Evolutionary conservation across 2,888 invertebrate genomes (phyloP), one percentile per base, ranked within the genome.

Genomic region (Drosophila pegasa): DNA sequence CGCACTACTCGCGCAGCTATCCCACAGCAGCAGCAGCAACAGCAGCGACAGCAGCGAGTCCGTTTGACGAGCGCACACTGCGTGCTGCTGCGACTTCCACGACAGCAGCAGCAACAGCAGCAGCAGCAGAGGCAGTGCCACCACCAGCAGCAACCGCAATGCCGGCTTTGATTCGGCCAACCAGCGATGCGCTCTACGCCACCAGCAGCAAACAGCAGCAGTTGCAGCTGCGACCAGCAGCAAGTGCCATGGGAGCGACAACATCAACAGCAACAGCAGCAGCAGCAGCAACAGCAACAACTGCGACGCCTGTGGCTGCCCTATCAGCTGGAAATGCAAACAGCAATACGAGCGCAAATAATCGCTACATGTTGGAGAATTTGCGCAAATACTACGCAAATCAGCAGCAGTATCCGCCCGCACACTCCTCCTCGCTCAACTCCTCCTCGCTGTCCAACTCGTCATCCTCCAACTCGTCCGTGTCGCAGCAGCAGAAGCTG

Each of bases 321-420:
- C 22, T 69, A 37, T 73, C 80, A 70, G 71, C 75, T 48, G 66
- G 78, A 67, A 80, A 59, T 54, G 64, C 75, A 51, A 71, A 59
- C 67, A 50, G 48, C 62, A 62, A 60, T 69, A 57, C 70, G 41
- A 78, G 51, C 63, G 71, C 81, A 52, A 89, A 86, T 59, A 90
- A 90, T 82, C 88, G 89, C 57, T 89, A 88, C 67, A 85, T 89
- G 78, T 67, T 91, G 75, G 91, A 92, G 73, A 91, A 90, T 78
- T 74, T 91, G 70, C 91, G 90, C 66, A 91, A 91, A 88, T 90
- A 90, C 84, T 91, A 91, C 55, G 84, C 87, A 55, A 84, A 77
- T 85, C 91, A 92, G 71, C 89, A 88, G 20, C 85, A 89, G 33
- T 80, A 84, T 62, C 82, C 86, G 52, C 89, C 90, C 52, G 83